Base-by-base conservation (phyloP, 2,888 invertebrate genomes). In the Neria commutata region DNA sequence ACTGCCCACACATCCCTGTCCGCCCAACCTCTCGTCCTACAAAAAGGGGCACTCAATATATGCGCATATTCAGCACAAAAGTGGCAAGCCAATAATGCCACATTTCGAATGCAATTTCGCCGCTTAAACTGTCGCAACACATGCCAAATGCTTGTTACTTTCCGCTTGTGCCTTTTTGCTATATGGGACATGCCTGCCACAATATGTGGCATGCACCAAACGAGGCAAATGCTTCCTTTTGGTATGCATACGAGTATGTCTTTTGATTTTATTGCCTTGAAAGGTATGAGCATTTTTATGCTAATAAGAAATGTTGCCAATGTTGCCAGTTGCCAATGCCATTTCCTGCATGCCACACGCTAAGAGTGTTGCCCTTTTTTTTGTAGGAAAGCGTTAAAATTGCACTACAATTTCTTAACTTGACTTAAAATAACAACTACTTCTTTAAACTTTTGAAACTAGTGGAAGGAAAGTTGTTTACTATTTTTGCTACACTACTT, bases 201-300 rank as follows among this genome's bases (percentile, higher is more conserved):
- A 42, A 42, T 42, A 42, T 42, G 42, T 42, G 3, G 42, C 42
- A 21, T n/a, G n/a, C n/a, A n/a, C n/a, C n/a, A n/a, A n/a, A n/a
- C n/a, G n/a, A n/a, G n/a, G n/a, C 19, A 42, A 19, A 21, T n/a
- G 4, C 37, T 37, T n/a, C n/a, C n/a, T 37, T 37, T 37, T 37
- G 8, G 3, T 37, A 10, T 14, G 14, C 37, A 37, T n/a, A 37
- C 21, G 4, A 19, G 19, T 21, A 42, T 3, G n/a, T n/a, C n/a
- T n/a, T n/a, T n/a, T n/a, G n/a, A n/a, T n/a, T n/a, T n/a, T n/a
- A n/a, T n/a, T n/a, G 17, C 19, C n/a, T 14, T 19, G 19, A 42
- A 8, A 19, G 5, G 19, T 17, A 42, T 19, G 19, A 42, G 21
- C 21, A 14, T 42, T 42, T 42, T 4, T 42, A 37, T 37, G 37